Conservation (phyloP, 2,113 vertebrate genomes). For the Stegostoma tigrinum region DNA sequence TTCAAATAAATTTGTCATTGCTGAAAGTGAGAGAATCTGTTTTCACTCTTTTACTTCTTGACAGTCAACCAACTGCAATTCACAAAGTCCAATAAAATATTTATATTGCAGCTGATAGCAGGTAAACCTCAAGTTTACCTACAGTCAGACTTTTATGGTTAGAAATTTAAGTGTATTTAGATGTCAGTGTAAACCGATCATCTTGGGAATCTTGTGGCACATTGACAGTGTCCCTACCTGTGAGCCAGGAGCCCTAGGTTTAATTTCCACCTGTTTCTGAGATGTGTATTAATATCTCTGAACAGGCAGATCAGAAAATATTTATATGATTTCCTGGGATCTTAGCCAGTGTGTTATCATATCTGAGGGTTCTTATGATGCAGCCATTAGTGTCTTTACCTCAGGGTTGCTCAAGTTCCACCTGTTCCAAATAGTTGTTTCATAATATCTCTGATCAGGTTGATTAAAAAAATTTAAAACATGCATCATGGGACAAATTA, state of each 20-base stretch:
- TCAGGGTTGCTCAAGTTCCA: no score
- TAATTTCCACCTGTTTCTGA: no score
- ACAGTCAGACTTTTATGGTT: not conserved
- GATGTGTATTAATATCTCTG: no score
- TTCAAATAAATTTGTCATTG: not conserved
- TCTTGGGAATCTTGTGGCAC: not conserved
- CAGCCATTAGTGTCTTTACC: no score
- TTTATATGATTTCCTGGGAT: no score
- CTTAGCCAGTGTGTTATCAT: no score
- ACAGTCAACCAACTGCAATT: not conserved
- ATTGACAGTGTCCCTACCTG: no score
- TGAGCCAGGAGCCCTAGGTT: no score
- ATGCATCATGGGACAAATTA: not conserved
- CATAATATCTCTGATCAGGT: no score
- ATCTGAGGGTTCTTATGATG: no score
- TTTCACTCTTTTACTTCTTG: not conserved
- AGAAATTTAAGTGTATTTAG: not conserved
- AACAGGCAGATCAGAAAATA: no score
- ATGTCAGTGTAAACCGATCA: not conserved
- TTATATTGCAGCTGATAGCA: not conserved
- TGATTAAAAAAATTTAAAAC: not conserved
- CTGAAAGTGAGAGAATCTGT: not conserved
- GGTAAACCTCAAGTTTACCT: not conserved
- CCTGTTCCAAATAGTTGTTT: no score
- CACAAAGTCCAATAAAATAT: not conserved